Evolutionary conservation across 2,797 vertebrate genomes (phyloP).

Genomic region (Mus caroli): DNA sequence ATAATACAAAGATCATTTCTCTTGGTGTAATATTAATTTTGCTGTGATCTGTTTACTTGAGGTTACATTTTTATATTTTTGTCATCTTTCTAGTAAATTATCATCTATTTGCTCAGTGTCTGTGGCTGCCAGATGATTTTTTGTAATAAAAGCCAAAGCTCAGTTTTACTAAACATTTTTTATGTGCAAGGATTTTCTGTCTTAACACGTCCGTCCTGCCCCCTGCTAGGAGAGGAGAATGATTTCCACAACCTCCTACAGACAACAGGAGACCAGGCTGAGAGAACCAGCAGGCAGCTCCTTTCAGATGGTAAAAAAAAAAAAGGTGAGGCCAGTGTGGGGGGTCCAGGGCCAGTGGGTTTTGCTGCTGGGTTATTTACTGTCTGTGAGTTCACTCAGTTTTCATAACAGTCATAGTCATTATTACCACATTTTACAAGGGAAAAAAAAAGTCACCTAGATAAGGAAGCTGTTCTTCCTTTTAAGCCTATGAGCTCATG

Average conservation of each 20-base stretch:
- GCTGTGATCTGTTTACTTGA: not conserved
- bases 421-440: not conserved
- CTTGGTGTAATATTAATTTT: not conserved
- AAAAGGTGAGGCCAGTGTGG: not conserved
- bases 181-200: not conserved
- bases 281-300: not conserved
- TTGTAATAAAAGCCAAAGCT: not conserved
- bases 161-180: not conserved
- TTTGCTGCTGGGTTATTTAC: not conserved
- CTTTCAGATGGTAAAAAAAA: not conserved
- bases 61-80: slow-evolving; percentile 12
- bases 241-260: not conserved
- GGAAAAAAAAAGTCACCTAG: not conserved
- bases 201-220: not conserved
- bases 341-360: not conserved
- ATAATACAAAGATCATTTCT: not conserved
- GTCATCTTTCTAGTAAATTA: not conserved
- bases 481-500: not conserved
- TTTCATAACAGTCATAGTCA: not conserved
- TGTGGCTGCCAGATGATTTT: not conserved
- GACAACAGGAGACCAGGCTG: not conserved
- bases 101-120: not conserved
- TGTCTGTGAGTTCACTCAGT: not conserved
- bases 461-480: not conserved
- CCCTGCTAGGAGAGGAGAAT: not conserved